Evolutionary conservation across 1,140 invertebrate species (phyloP), one percentile per base, ranked within the genome.

Genomic region (Grapholita molesta): DNA sequence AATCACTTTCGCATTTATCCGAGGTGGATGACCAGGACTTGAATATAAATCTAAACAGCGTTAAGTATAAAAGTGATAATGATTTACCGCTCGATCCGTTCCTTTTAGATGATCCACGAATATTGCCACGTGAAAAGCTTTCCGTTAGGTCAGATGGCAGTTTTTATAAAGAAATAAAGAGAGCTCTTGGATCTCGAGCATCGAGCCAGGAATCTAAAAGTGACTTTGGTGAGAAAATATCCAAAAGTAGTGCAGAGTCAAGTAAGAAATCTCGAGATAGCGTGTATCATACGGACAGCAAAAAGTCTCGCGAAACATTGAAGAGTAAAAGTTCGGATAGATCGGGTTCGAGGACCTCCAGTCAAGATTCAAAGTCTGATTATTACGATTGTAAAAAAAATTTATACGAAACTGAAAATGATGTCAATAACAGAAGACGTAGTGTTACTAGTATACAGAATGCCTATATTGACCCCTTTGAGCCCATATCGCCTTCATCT

Each of bases 131-230:
- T 2, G 94, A 95, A 76, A 95, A 95, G 69, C 90, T 95, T 4
- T 94, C 94, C 0, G 92, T 95, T 12, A 93, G 95, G 78, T 95
- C 94, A 0, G 94, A 95, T 77, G 94, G 94, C 1, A 94, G 92
- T 74, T 95, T 94, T 77, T 95, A 95, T 75, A 94, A 94, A 72
- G 93, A 94, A 72, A 94, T 95, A 42, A 94, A 94, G 74, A 88
- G 93, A 15, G 89, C 89, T 7, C 90, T 94, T 21, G 90, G 90
- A 24, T 95, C 94, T 1, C 88, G 94, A 23, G 94, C 93, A 8
- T 95, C 94, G 0, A 95, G 94, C 80, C 93, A 94, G 68, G 94
- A 95, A 77, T 95, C 94, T 12, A 94, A 94, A 72, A 95, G 94
- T 70, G 94, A 95, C 75, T 93, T 94, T 71, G 94, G 94, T 70